These are phyloP conservation scores for Amblyraja radiata DNA, from an alignment of 2,797 vertebrate species.

Conservation along the genomic window DNA sequence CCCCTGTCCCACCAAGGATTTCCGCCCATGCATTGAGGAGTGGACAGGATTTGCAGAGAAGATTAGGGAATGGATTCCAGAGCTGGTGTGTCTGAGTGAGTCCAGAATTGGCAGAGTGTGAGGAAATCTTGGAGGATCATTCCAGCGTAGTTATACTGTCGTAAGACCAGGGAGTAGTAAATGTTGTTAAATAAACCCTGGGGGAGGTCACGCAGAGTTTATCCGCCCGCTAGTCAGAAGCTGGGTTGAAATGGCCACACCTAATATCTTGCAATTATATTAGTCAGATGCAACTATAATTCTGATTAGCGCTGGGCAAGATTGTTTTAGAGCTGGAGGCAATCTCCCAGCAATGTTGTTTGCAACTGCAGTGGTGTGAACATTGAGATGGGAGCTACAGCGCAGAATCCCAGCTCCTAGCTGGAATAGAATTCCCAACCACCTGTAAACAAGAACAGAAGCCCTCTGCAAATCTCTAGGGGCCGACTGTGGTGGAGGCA, in stretches of 20 bases:
- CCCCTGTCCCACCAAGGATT: no score
- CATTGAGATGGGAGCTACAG: no score
- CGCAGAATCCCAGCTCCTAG: no score
- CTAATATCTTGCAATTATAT: neutral
- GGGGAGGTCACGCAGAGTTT: neutral
- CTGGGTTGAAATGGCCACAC: neutral
- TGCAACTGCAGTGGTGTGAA: neutral
- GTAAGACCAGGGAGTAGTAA: neutral
- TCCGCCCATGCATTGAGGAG: no score
- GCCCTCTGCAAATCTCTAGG: no score
- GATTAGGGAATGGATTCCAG: no score
- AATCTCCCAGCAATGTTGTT: neutral
- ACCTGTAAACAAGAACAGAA: no score
- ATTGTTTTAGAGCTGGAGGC: neutral
- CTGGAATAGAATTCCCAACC: no score
- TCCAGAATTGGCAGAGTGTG: neutral
- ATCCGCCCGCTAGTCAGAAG: neutral
- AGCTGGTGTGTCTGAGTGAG: neutral
- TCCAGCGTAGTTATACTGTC: neutral
- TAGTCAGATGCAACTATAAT: neutral
- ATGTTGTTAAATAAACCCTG: neutral
- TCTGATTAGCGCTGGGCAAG: neutral
- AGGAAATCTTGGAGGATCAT: neutral
- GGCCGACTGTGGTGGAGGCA: no score
- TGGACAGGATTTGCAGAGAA: no score